A percentile compares a stretch with the other conserved stretches of the same genome.
Conservation (phyloP, 1,140 invertebrate species). For the Drosophila serrata region DNA sequence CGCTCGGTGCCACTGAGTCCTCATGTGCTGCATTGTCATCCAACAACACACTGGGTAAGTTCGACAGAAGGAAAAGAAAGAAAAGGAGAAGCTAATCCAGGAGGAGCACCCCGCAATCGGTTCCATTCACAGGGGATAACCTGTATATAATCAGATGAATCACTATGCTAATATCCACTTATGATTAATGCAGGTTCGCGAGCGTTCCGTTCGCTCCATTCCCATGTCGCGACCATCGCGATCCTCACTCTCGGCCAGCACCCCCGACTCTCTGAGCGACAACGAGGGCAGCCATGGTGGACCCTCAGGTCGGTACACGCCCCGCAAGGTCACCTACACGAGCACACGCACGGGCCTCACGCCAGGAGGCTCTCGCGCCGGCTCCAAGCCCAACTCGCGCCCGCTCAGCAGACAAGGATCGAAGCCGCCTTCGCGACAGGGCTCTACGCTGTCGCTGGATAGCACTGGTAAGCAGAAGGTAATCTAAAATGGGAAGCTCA, state of each 20-base stretch:
- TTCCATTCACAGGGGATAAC: constrained; percentile 28
- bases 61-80: constrained; percentile 15
- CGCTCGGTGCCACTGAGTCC: constrained; percentile 85
- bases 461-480: constrained; percentile 89
- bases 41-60: constrained; percentile 90
- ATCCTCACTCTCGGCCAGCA: constrained; percentile 92
- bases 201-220: constrained; percentile 93
- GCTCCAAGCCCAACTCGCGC: constrained; percentile 91
- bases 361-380: constrained; percentile 90
- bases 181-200: constrained; percentile 90
- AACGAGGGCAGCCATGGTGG: constrained; percentile 91
- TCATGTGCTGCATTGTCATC: constrained; percentile 86
- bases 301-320: constrained; percentile 87
- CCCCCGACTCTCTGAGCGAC: constrained; percentile 94
- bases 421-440: constrained; percentile 96
- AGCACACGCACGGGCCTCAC: constrained; percentile 86
- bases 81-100: constrained; percentile 9
- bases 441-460: constrained; percentile 96
- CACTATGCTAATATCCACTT: constrained; percentile 6
- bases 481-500: too few species aligned
- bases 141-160: background rate
- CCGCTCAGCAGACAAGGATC: constrained; percentile 93
- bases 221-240: constrained; percentile 91
- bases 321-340: constrained; percentile 88
- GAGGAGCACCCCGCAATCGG: constrained; percentile 4